Evolutionary conservation across 2,888 invertebrate genomes (phyloP), one percentile per base, ranked within the genome.

Genomic region (Epinotia bilunana): DNA sequence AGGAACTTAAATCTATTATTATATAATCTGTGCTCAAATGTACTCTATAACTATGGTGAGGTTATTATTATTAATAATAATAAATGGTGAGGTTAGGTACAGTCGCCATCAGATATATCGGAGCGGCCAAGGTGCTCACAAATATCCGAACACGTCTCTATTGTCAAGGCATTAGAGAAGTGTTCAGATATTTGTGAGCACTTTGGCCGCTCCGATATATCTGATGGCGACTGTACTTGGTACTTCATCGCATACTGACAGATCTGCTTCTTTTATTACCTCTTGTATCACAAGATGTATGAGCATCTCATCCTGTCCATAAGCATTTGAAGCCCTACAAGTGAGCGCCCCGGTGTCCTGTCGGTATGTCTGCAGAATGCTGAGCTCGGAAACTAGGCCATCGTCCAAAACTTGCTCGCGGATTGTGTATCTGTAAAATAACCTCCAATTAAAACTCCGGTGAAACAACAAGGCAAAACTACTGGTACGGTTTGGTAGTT

Each of bases 261-360:
- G 7, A 4, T 49, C 49, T 7, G 53, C 23, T 67, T 43, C 2
- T 16, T 16, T 75, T 78, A 72, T 77, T 92, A 97, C 98, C 97
- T 94, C 94, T 94, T 98, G 98, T 43, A 99, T 97, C 70, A 98
- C 97, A 77, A 99, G 95, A 86, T 98, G 97, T 87, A 98, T 97
- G 71, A 97, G 96, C 96, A 98, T 97, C 89, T 98, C 97, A 84
- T 98, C 98, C 82, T 97, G 96, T 11, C 99, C 99, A 86, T 97
- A 99, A 68, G 97, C 95, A 90, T 99, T 99, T 81, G 97, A 96
- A 0, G 98, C 98, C 78, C 96, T 95, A 88, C 99, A 99, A 70
- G 97, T 96, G 87, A 98, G 96, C 71, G 97, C 96, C 12, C 98
- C 98, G 0, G 98, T 98, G 91, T 99, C 98, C 85, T 97, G 97